Evolutionary conservation across 2,113 vertebrate species (phyloP), one percentile per base, ranked within the genome.

Genomic region (Dascyllus trimaculatus): DNA sequence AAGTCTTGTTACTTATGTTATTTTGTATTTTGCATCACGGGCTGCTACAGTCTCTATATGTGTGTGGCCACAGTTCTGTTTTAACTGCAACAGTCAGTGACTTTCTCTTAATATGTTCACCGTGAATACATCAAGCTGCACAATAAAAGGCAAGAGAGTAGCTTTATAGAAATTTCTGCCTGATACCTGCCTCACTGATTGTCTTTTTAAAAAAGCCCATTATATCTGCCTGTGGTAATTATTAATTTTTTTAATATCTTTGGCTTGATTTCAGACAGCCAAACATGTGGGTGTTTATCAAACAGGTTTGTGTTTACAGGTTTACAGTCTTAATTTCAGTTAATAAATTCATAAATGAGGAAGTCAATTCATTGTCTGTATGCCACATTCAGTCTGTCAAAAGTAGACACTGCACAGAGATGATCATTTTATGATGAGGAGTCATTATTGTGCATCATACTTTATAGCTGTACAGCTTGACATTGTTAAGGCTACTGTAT

Each of bases 161-260:
- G 35, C 70, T 71, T 75, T 67, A 72, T 59, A 46, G 24, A 49
- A 8, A 60, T 80, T 80, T 79, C 60, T 63, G 79, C 57, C 71
- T 75, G 67, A 58, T 54, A 66, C 57, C 69, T 61, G 19, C 15
- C 0, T 66, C 3, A 1, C 52, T 51, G 46, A 82, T 71, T 45
- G 67, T 58, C 71, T 67, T 62, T 32, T 86, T 67, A 80, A 80
- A 80, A 80, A 72, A 76, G 35, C 18, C 22, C 22, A 56, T 69
- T 69, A 78, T 19, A n/a, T 68, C 40, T 59, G 51, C 43, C 25
- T 40, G 45, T 63, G 51, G 22, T 79, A 58, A 25, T 43, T 59
- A 13, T 82, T 82, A 22, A 71, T 79, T 56, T 61, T 4, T 32
- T 11, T 67, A 63, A 71, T 71, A 57, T 15, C 54, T 43, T 67